Percentiles rank a stretch among this genome's conserved stretches.
These are phyloP conservation scores for Lethenteron reissneri DNA, from an alignment of 2,113 vertebrate species.

Conservation along the genomic window DNA sequence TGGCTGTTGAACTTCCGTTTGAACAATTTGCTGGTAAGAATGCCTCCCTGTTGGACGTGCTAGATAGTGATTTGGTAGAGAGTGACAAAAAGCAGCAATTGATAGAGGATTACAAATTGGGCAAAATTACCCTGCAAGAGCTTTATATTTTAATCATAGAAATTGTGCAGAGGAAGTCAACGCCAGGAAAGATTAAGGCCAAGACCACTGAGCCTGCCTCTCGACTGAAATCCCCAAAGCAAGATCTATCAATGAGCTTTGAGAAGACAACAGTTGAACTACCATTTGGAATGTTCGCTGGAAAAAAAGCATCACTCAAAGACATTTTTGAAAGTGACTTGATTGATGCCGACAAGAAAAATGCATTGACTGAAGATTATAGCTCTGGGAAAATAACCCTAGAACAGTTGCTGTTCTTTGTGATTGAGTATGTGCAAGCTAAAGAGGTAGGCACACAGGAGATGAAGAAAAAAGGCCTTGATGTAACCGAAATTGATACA, in stretches of 20 bases:
- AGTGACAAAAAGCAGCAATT: conserved; percentile 27
- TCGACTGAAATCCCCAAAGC: no score
- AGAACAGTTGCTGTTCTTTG: conserved; percentile 15
- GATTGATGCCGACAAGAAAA: conserved; percentile 23
- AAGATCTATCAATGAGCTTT: not conserved
- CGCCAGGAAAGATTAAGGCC: no score
- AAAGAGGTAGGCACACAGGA: conserved; percentile 16
- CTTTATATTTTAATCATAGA: not conserved
- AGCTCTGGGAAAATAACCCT: conserved; percentile 1
- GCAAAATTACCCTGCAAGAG: not conserved
- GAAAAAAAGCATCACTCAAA: conserved; percentile 20
- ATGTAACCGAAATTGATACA: no score
- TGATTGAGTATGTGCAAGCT: conserved; percentile 12
- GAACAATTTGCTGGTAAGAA: conserved; percentile 16
- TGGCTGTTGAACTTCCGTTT: not conserved
- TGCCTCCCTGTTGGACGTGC: conserved; percentile 23
- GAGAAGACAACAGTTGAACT: not conserved
- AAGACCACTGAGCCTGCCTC: no score
- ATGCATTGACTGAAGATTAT: conserved; percentile 19
- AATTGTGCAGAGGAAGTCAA: conserved; percentile 1
- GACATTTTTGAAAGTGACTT: conserved; percentile 51
- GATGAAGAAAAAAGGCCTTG: no score
- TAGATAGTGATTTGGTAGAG: conserved; percentile 22
- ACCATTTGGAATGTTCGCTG: conserved; percentile 2
- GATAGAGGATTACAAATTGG: not conserved